A percentile compares a stretch with the other conserved stretches of the same genome.
Conservation (phyloP, 2,113 vertebrate species). For the Petrocephalus microphthalmus region DNA sequence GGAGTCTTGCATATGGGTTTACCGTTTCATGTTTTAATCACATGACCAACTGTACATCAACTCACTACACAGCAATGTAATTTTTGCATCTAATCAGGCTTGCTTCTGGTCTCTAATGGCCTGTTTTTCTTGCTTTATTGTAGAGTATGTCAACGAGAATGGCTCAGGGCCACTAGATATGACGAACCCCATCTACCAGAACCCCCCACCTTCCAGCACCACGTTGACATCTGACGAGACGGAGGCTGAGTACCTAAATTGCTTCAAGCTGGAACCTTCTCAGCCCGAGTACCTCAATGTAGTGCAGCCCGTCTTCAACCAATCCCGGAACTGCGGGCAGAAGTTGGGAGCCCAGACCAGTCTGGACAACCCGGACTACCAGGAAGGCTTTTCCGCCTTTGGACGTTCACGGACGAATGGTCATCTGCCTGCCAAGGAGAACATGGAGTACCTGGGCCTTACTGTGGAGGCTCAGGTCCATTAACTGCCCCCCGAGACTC, state of each 20-base stretch:
- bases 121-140: slow-evolving; percentile 20
- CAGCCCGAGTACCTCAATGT: slow-evolving; percentile 89
- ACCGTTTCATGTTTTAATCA: background rate
- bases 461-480: slow-evolving; percentile 40
- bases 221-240: slow-evolving; percentile 53
- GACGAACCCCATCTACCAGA: slow-evolving; percentile 80
- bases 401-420: slow-evolving; percentile 74
- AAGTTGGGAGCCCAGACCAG: slow-evolving; percentile 71
- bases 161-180: slow-evolving; percentile 59
- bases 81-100: background rate
- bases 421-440: slow-evolving; percentile 71
- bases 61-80: background rate
- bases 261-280: slow-evolving; percentile 62
- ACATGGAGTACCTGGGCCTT: slow-evolving; percentile 78
- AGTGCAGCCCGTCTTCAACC: slow-evolving; percentile 41
- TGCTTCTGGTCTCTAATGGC: background rate
- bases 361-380: slow-evolving; percentile 97
- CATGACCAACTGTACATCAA: background rate
- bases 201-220: slow-evolving; percentile 47
- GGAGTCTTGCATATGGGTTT: background rate
- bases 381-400: slow-evolving; percentile 81
- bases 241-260: slow-evolving; percentile 79
- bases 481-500: background rate
- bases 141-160: slow-evolving; percentile 90
- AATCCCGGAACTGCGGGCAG: slow-evolving; percentile 54